A percentile compares a stretch with the other conserved stretches of the same genome.
Conservation (phyloP, 2,888 invertebrate species). For the Sphinx pinastri region DNA sequence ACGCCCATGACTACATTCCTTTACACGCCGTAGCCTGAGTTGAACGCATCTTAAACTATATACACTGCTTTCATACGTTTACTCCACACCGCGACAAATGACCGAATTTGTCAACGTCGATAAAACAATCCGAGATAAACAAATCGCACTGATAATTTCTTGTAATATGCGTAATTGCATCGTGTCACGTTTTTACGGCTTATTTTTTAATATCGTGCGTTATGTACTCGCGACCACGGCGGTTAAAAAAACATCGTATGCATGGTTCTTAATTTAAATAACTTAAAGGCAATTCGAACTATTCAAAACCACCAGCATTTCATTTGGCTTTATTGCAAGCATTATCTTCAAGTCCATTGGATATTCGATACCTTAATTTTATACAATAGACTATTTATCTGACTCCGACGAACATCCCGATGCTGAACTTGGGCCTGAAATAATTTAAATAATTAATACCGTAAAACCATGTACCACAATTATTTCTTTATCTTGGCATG, state of each 20-base stretch:
- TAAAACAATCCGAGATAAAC: no score
- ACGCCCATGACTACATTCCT: no score
- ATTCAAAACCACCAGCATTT: constrained; percentile 15
- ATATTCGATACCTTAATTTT: constrained; percentile 43
- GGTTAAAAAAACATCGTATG: background rate
- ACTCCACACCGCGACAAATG: no score
- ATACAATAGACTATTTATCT: constrained; percentile 64
- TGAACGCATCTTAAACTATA: no score
- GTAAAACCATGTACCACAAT: no score
- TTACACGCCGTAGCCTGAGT: no score
- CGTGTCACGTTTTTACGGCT: no score
- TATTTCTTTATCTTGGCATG: no score
- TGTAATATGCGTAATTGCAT: no score
- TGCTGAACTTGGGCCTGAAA: constrained; percentile 84
- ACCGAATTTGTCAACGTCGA: no score
- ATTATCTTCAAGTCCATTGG: constrained; percentile 35
- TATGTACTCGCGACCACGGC: background rate
- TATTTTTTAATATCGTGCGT: background rate
- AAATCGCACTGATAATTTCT: no score
- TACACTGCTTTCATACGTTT: no score
- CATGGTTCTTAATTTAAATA: background rate
- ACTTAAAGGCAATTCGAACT: constrained; percentile 17
- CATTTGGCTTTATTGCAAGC: constrained; percentile 30
- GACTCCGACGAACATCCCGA: constrained; percentile 86
- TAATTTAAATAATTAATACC: constrained; percentile 35